Base-by-base conservation (phyloP, 2,113 vertebrate species). In the Baryphthengus martii region DNA sequence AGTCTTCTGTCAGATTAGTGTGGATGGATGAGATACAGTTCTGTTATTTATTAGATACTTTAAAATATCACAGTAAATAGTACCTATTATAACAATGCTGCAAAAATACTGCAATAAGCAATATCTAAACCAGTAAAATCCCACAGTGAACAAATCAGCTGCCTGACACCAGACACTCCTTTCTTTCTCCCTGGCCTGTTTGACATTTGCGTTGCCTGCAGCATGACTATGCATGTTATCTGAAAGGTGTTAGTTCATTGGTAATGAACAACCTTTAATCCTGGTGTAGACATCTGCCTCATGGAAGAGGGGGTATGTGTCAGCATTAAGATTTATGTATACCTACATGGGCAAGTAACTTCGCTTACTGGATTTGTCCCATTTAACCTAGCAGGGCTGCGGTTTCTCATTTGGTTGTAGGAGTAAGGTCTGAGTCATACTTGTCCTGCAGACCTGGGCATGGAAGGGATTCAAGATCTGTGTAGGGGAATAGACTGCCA, bases 151-250 rank as follows among this genome's bases (percentile, higher is more conserved):
- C 2, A 13, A 62, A 90, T 76, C 70, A 92, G 52, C 76, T 74
- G 49, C 58, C 44, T 45, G 28, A 40, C 18, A 56, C 31, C 77
- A 76, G 62, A 42, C 17, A 23, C 39, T 65, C 14, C 29, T 56
- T 88, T 78, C 61, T 92, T 88, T 78, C 73, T 84, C 56, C 37
- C 47, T 33, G 74, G 87, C 65, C 66, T 56, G 0, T 39, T 39
- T 93, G 81, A 77, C 70, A 53, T 87, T 93, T 91, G 49, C 81
- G 45, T 95, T 2, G 5, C 65, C 91, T 44, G 81, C 80, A 89
- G 73, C 91, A 95, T 94, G 92, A 87, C 95, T 96, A 1, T 96
- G 93, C 83, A 74, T 85, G 65, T 87, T 89, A 52, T 78, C 89
- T 85, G 61, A 40, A 63, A 90, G 35, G 42, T 61, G 16, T 89